Conservation (phyloP, 1,140 invertebrate genomes). For the Drosophila malerkotliana region DNA sequence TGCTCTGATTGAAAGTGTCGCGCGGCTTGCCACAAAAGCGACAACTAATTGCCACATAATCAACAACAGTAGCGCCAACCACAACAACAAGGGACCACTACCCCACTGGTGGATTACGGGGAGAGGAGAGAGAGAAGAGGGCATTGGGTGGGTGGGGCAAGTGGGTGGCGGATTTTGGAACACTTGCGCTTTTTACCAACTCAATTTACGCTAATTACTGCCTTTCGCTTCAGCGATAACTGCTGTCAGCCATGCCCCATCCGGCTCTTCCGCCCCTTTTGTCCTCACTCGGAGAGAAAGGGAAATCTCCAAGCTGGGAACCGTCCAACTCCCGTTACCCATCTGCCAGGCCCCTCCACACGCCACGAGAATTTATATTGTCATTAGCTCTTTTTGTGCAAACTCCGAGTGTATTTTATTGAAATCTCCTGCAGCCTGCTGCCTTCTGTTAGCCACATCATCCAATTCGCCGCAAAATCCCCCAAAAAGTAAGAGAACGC, state of each 20-base stretch:
- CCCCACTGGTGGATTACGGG: conserved; percentile 19
- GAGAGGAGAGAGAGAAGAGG: background rate
- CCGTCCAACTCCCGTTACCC: conserved; percentile 42
- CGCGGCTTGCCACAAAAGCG: conserved; percentile 70
- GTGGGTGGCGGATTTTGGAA: conserved; percentile 46
- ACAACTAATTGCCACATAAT: conserved; percentile 80
- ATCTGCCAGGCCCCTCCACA: conserved; percentile 60
- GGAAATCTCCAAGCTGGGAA: conserved; percentile 8
- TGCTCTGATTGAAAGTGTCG: conserved; percentile 54
- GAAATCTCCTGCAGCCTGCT: conserved; percentile 40
- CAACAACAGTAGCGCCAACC: conserved; percentile 51
- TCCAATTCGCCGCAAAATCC: conserved; percentile 57
- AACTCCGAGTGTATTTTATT: conserved; percentile 65
- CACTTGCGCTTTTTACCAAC: conserved; percentile 79
- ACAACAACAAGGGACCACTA: conserved; percentile 52
- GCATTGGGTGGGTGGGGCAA: background rate
- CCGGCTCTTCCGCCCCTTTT: conserved; percentile 6
- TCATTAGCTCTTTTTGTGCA: conserved; percentile 75
- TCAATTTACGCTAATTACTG: conserved; percentile 82
- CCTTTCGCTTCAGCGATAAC: conserved; percentile 70
- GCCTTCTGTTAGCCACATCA: conserved; percentile 33
- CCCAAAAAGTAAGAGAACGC: background rate
- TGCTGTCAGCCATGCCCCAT: conserved; percentile 25
- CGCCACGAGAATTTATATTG: conserved; percentile 71
- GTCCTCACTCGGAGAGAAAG: conserved; percentile 6